Evolutionary conservation across 2,113 vertebrate species (phyloP).

Genomic region (Thunnus thynnus): DNA sequence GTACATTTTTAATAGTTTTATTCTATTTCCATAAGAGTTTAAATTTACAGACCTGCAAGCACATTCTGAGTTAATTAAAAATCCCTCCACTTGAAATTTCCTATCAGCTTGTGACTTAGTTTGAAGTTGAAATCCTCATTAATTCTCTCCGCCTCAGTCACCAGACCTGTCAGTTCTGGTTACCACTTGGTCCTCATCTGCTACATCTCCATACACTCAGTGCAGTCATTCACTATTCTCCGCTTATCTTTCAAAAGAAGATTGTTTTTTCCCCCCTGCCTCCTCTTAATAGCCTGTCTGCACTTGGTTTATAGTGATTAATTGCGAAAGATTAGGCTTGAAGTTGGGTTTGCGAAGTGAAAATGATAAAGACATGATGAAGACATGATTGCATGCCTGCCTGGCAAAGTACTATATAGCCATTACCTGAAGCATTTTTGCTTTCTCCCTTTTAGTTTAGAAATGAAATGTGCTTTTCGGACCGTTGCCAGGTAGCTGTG

Average conservation of each 20-base stretch:
- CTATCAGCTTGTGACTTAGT: constrained; percentile 23
- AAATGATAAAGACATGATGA: constrained; percentile 47
- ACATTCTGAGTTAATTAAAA: constrained; percentile 46
- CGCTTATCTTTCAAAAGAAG: constrained; percentile 53
- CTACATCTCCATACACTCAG: constrained; percentile 36
- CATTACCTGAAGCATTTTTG: constrained; percentile 8
- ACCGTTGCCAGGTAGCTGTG: constrained; percentile 37
- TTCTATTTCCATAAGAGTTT: constrained; percentile 9
- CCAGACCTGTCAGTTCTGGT: constrained; percentile 55
- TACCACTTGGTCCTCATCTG: constrained; percentile 21
- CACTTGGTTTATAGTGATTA: constrained; percentile 60
- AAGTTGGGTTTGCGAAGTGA: constrained; percentile 38
- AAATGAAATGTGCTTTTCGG: constrained; percentile 24
- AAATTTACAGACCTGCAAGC: not conserved
- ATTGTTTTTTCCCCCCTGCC: constrained; percentile 10
- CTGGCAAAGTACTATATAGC: not conserved
- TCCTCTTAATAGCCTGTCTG: constrained; percentile 56
- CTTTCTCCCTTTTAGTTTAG: constrained; percentile 22
- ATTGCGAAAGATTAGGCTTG: constrained; percentile 50
- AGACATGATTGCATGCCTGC: constrained; percentile 21
- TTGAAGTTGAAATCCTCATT: constrained; percentile 53
- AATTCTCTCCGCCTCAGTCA: constrained; percentile 43
- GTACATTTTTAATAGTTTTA: constrained; percentile 15
- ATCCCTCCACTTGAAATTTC: constrained; percentile 33
- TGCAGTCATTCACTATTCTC: constrained; percentile 25